Base-by-base conservation (phyloP, 2,888 invertebrate species). In the Beris chalybata region DNA sequence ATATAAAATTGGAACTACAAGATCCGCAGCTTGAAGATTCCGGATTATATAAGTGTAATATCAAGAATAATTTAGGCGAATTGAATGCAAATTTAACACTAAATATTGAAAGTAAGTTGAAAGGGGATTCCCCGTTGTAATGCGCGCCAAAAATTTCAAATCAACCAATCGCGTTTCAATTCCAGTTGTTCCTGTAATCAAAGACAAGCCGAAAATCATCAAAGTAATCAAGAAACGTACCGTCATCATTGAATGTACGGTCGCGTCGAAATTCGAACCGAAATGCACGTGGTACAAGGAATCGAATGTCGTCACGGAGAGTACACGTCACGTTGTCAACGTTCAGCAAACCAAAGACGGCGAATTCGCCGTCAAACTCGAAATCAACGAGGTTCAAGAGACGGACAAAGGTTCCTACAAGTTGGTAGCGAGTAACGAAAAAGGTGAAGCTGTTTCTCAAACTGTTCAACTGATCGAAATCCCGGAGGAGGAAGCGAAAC, bases 31-130 rank as follows among this genome's bases (percentile, higher is more conserved):
- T 94, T 71, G 93, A 93, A 76, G 98, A 99, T 83, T 97, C 97
- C 74, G 99, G 98, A 72, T 85, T 97, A 70, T 99, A 98, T 85
- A 97, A 97, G 82, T 97, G 98, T 82, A 96, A 95, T 77, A 95
- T 97, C 76, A 96, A 95, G 82, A 98, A 97, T 82, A 87, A 89
- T 76, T 88, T 93, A 78, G 99, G 98, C 74, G 97, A 98, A 86
- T 87, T 96, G 72, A 97, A 97, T 80, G 97, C 97, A 69, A 97
- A 97, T 83, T 86, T 97, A 72, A 96, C 97, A 73, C 87, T 98
- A 74, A 97, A 98, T 83, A 95, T 98, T 83, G 96, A 97, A 90
- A 96, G 95, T 95, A 22, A 22, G 22, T 22, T 22, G 22, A 22
- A 22, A 2, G 22, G 22, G 22, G 22, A 22, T 1, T 22, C 22